phyloP scores from a whole-genome alignment of 1,140 invertebrate species.

The Agrilus planipennis region DNA sequence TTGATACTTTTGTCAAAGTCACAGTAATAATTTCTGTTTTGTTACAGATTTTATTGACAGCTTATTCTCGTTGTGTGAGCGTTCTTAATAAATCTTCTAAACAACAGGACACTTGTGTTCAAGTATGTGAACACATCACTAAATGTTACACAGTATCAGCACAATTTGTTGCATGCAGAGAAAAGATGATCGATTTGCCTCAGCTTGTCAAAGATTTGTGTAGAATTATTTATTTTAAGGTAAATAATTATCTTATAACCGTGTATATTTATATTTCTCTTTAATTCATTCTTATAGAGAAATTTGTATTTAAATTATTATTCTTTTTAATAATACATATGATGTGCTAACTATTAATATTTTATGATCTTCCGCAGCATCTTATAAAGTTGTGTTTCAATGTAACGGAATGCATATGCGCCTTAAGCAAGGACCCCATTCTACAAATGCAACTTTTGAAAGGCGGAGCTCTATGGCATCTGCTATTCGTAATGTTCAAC shows the following conservation, averaged over 20 bases:
- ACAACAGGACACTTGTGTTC: constrained; percentile 69
- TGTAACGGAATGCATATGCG: constrained; percentile 75
- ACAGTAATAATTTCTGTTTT: background rate
- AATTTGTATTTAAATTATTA: constrained; percentile 4
- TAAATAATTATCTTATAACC: constrained; percentile 30
- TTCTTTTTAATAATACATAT: constrained; percentile 1
- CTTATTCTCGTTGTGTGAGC: constrained; percentile 82
- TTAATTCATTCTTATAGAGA: too few relatives aligned
- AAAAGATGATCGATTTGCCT: constrained; percentile 77
- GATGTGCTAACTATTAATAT: background rate
- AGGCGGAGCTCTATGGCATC: constrained; percentile 84
- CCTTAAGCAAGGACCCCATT: constrained; percentile 67
- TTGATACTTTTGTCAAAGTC: background rate
- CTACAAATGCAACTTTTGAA: constrained; percentile 86
- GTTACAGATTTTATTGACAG: constrained; percentile 64
- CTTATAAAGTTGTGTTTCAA: constrained; percentile 65
- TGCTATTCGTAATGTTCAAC: constrained; percentile 82
- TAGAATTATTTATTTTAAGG: constrained; percentile 80
- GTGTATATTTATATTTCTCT: background rate
- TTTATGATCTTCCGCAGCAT: constrained; percentile 44
- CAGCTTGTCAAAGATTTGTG: constrained; percentile 80
- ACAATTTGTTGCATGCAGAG: constrained; percentile 82
- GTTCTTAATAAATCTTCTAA: constrained; percentile 72
- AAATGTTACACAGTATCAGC: constrained; percentile 90
- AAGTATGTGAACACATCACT: constrained; percentile 88